phyloP scores from a whole-genome alignment of 2,113 vertebrate species.

The cat (Felis catus) region DNA sequence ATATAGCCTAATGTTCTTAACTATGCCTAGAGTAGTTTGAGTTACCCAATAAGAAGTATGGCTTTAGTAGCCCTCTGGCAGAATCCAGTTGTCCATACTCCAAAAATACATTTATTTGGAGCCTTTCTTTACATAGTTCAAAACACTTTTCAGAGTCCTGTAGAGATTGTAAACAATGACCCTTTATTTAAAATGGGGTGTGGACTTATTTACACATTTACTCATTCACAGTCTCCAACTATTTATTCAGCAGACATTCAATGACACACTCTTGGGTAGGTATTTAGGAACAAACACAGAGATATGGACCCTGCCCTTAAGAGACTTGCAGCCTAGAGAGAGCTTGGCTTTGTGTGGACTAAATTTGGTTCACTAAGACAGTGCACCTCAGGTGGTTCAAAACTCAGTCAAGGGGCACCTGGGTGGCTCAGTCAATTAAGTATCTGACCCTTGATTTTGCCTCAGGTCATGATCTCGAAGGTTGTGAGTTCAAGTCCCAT shows the following conservation, averaged over 20 bases:
- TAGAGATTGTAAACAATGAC: neutral
- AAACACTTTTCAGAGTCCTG: neutral
- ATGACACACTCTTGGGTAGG: neutral
- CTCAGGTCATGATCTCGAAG: too few species aligned
- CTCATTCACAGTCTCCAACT: neutral
- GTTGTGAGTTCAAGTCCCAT: too few species aligned
- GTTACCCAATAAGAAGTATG: neutral
- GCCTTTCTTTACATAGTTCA: neutral
- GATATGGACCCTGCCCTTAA: neutral
- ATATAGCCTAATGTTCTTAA: neutral
- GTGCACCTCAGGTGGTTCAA: neutral
- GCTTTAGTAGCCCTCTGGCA: neutral
- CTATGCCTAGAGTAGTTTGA: neutral
- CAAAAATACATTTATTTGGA: neutral
- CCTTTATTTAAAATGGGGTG: neutral
- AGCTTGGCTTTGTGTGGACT: neutral
- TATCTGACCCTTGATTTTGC: too few species aligned
- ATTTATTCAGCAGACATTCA: neutral
- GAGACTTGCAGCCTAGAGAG: neutral
- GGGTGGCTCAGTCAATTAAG: too few species aligned
- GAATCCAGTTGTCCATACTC: neutral
- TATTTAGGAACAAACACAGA: neutral
- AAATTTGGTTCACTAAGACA: neutral
- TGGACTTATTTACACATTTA: neutral
- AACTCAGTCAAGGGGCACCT: neutral